phyloP scores from a whole-genome alignment of 2,113 vertebrate genomes.

The Melanerpes formicivorus region DNA sequence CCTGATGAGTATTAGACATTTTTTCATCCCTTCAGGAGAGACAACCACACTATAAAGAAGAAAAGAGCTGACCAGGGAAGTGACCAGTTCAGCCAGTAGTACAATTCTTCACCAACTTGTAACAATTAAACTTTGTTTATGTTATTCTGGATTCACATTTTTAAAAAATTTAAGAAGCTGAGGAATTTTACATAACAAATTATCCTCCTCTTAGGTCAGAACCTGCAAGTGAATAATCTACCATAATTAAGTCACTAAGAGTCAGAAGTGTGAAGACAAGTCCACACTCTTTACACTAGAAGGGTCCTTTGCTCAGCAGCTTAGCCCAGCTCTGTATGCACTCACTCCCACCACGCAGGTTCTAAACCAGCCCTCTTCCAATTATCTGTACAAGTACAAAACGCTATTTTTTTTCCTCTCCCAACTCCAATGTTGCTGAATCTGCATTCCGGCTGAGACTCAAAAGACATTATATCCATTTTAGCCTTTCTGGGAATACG shows the following conservation, averaged over 20 bases:
- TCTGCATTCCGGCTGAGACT: constrained; percentile 14
- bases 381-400: background rate
- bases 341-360: background rate
- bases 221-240: background rate
- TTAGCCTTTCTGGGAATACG: constrained; percentile 43
- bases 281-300: background rate
- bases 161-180: background rate
- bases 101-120: background rate
- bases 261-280: background rate
- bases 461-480: constrained; percentile 36
- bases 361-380: background rate
- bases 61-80: background rate
- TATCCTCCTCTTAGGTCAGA: background rate
- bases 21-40: background rate
- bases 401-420: background rate
- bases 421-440: background rate
- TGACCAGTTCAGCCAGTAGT: background rate
- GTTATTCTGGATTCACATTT: background rate
- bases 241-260: background rate
- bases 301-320: background rate
- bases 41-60: background rate
- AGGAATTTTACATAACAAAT: background rate
- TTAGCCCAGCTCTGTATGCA: background rate
- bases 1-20: background rate
- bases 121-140: background rate